Conservation (phyloP, 2,113 vertebrate species). For the Cyprinodon variegatus region DNA sequence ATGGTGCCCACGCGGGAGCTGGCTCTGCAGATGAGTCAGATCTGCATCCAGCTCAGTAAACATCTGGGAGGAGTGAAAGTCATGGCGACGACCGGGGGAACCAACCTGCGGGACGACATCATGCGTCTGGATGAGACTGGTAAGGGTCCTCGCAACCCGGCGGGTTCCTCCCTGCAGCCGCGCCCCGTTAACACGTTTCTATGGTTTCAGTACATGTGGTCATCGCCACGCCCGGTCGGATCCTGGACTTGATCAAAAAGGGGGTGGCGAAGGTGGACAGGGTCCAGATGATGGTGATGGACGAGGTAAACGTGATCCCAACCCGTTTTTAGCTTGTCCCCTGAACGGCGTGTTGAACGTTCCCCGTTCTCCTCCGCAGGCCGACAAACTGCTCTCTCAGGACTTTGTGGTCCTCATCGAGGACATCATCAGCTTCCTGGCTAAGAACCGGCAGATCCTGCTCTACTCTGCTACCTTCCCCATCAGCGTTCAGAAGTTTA, state of each 20-base stretch:
- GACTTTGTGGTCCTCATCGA: conserved; percentile 83
- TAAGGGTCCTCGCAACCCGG: conserved; percentile 30
- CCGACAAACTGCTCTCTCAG: conserved; percentile 85
- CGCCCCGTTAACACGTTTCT: background rate
- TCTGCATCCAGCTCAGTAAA: conserved; percentile 83
- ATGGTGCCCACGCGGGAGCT: conserved; percentile 83
- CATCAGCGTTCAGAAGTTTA: conserved; percentile 84
- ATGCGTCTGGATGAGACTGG: conserved; percentile 83
- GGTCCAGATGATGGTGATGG: conserved; percentile 85
- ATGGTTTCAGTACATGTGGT: conserved; percentile 77
- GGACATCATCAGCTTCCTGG: conserved; percentile 83
- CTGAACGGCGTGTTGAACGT: background rate
- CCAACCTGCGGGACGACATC: conserved; percentile 83
- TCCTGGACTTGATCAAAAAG: conserved; percentile 83
- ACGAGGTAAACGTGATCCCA: conserved; percentile 71
- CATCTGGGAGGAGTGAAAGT: conserved; percentile 83
- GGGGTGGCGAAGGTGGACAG: conserved; percentile 81
- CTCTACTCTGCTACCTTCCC: conserved; percentile 86
- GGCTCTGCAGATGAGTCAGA: conserved; percentile 84
- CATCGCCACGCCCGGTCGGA: conserved; percentile 82
- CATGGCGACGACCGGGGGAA: conserved; percentile 85
- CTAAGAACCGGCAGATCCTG: conserved; percentile 82
- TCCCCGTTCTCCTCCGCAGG: conserved; percentile 53
- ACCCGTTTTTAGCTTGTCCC: background rate
- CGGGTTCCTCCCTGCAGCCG: background rate